These are phyloP conservation scores for Hycleus cichorii DNA, from an alignment of 1,140 invertebrate genomes.

Conservation along the genomic window DNA sequence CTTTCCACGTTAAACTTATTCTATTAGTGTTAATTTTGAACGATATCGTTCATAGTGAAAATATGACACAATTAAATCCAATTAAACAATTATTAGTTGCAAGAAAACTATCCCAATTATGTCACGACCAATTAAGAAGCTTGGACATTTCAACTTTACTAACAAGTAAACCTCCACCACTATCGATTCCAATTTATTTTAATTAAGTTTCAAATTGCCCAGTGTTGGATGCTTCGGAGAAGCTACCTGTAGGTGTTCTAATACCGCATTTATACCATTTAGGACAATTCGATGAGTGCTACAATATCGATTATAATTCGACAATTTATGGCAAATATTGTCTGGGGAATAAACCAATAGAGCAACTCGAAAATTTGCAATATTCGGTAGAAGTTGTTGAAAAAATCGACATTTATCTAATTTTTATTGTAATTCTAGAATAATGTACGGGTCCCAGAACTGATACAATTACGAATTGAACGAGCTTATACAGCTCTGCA, in stretches of 20 bases:
- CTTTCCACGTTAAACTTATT: too few species aligned
- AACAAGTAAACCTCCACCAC: not conserved
- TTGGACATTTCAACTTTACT: not conserved
- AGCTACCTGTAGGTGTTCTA: constrained; percentile 36
- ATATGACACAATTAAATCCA: too few species aligned
- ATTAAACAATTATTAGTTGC: too few species aligned
- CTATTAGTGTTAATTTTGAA: too few species aligned
- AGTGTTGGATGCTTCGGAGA: constrained; percentile 41
- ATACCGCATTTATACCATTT: constrained; percentile 33
- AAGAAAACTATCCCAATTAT: too few species aligned
- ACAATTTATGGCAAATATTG: constrained; percentile 16
- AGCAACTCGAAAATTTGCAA: not conserved
- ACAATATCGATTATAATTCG: constrained; percentile 8
- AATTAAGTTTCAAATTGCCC: too few species aligned
- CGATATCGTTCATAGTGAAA: too few species aligned
- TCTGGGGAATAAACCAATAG: not conserved
- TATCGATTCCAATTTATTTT: too few species aligned
- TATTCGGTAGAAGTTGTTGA: not conserved
- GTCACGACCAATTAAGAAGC: too few species aligned
- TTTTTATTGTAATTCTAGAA: not conserved
- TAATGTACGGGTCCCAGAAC: not conserved
- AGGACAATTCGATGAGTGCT: constrained; percentile 39
- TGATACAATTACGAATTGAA: not conserved
- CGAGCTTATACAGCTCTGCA: not conserved
- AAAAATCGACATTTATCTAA: not conserved